Evolutionary conservation across 2,888 invertebrate species (phyloP), one percentile per base, ranked within the genome.

Genomic region (Calliopum simillimum): DNA sequence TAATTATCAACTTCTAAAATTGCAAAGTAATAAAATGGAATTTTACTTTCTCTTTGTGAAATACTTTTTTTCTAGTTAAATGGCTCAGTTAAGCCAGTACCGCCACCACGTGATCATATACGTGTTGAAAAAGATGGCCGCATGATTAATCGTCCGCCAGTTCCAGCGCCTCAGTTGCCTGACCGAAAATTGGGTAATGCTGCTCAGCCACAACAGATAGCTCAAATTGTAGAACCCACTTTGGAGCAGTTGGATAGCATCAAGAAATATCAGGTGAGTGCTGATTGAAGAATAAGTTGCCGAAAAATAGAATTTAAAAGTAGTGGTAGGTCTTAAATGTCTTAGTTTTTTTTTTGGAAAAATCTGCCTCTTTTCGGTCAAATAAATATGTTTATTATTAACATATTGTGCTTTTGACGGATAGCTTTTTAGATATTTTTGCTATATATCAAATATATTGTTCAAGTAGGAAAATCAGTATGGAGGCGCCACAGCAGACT

Each of bases 201-300:
- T 69, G 87, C 87, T 73, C 78, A 73, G 46, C 72, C 71, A 69
- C 86, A 87, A 69, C 85, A 86, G 77, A 86, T 86, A 69, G 86
- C 86, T 33, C 86, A 86, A 78, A 81, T 86, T 73, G 86, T 88
- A 67, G 89, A 91, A 78, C 93, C 94, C 77, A 94, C 94, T 73
- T 90, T 93, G 82, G 96, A 97, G 80, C 95, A 97, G 87, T 88
- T 96, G 86, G 95, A 96, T 83, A 94, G 95, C 86, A 95, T 97
- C 85, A 93, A 93, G 82, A 96, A 96, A 85, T 97, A 96, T 86
- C 95, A 96, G 92, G 96, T 96, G 79, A 88, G 90, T 78, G 21
- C 13, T 33, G 33, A 33, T 6, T 41, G 16, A 49, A 25, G 13
- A 47, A 13, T 6, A 23, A 56, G 12, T 1, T 25, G 19, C 25